A percentile compares a stretch with the other conserved stretches of the same genome.
These are phyloP conservation scores for Aphelenchoides fujianensis DNA, from an alignment of 1,140 invertebrate species.

Conservation along the genomic window DNA sequence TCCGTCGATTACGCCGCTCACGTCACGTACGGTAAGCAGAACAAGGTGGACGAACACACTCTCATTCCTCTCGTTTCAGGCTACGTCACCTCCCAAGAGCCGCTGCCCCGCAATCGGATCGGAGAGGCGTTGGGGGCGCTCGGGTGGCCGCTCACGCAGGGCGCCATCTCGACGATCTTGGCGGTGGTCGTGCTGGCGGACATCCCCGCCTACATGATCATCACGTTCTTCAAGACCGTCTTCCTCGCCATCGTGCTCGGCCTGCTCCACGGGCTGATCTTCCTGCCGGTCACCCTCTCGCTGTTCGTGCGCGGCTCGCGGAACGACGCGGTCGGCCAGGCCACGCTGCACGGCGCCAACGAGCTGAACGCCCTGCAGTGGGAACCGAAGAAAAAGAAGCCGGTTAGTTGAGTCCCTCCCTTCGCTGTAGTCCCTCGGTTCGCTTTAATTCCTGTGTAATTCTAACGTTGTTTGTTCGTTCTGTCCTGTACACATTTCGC, in stretches of 20 bases:
- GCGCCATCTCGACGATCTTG: slow-evolving; percentile 84
- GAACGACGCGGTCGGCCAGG: neutral
- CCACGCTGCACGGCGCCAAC: neutral
- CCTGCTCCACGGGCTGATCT: slow-evolving; percentile 81
- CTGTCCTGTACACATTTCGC: too few species aligned
- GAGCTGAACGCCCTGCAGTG: too few species aligned
- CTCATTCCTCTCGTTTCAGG: too few species aligned
- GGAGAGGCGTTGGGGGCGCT: slow-evolving; percentile 80
- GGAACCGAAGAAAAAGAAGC: too few species aligned
- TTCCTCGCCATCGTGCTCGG: slow-evolving; percentile 86
- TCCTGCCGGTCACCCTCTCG: slow-evolving; percentile 84
- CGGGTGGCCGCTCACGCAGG: slow-evolving; percentile 77
- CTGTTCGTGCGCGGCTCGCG: slow-evolving; percentile 69
- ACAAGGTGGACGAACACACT: too few species aligned
- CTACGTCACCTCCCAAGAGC: slow-evolving; percentile 78
- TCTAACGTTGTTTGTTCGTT: too few species aligned
- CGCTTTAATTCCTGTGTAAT: too few species aligned
- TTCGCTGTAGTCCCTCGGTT: too few species aligned
- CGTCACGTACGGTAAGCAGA: slow-evolving; percentile 93
- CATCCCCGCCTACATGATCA: slow-evolving; percentile 89
- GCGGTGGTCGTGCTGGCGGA: slow-evolving; percentile 81
- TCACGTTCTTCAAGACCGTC: slow-evolving; percentile 97
- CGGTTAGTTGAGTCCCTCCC: too few species aligned
- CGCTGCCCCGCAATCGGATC: slow-evolving; percentile 75
- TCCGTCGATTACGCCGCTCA: slow-evolving; percentile 95